A percentile compares a stretch with the other conserved stretches of the same genome.
These are phyloP conservation scores for Cynocephalus volans DNA, from an alignment of 2,113 vertebrate species.

Conservation along the genomic window DNA sequence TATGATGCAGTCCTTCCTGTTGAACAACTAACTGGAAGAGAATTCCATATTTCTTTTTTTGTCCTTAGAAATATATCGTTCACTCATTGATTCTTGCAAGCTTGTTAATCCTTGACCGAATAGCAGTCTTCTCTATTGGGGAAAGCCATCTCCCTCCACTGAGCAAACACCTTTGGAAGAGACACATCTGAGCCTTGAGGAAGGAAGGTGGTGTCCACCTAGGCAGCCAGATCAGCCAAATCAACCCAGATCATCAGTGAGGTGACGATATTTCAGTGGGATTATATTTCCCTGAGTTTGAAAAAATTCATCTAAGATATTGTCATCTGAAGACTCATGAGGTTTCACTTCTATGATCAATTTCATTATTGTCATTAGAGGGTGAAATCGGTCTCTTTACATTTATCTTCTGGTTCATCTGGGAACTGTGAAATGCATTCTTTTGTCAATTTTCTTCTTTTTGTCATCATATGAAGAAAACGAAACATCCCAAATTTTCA, in stretches of 20 bases:
- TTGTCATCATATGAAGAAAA: not conserved
- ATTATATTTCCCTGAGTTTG: not conserved
- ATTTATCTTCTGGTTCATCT: not conserved
- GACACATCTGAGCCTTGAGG: not conserved
- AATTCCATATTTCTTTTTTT: not conserved
- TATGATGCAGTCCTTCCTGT: not conserved
- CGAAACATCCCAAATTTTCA: constrained; percentile 2
- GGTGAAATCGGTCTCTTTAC: not conserved
- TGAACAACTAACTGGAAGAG: not conserved
- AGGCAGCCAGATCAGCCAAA: not conserved
- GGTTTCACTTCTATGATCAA: not conserved
- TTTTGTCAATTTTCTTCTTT: not conserved
- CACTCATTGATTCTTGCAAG: too few relatives aligned
- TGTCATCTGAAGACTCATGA: not conserved
- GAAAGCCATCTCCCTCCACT: not conserved
- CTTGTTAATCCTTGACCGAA: not conserved
- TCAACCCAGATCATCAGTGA: not conserved
- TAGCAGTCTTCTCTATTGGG: not conserved
- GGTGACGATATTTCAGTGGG: not conserved
- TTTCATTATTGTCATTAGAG: not conserved
- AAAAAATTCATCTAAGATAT: not conserved
- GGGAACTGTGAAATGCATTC: not conserved
- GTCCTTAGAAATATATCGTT: too few relatives aligned
- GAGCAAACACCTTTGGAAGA: not conserved
- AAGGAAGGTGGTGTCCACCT: not conserved